phyloP scores from a whole-genome alignment of 2,113 vertebrate species.

The Dendrocopos noguchii region DNA sequence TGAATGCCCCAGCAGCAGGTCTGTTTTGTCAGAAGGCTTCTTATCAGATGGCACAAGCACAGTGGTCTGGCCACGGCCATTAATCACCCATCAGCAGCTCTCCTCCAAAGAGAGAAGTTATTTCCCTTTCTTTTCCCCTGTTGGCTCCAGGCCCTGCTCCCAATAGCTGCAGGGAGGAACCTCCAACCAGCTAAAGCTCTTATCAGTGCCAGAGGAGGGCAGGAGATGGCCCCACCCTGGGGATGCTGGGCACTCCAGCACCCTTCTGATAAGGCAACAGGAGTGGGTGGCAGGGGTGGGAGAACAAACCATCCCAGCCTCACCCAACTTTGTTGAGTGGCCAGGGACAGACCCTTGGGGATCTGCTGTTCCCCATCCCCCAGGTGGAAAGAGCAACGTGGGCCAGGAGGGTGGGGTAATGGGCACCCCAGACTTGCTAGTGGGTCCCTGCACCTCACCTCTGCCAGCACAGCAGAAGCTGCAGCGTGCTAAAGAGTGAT shows the following conservation, averaged over 20 bases:
- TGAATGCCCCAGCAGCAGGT: slow-evolving; percentile 64
- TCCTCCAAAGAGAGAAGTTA: background rate
- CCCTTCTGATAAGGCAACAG: background rate
- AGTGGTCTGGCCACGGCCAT: slow-evolving; percentile 15
- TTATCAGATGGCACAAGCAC: slow-evolving; percentile 67
- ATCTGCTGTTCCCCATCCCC: background rate
- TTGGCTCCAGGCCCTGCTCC: background rate
- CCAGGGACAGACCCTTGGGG: rapidly evolving
- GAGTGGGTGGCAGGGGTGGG: background rate
- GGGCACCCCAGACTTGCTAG: rapidly evolving
- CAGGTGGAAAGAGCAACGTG: rapidly evolving
- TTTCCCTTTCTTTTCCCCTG: background rate
- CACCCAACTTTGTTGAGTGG: background rate
- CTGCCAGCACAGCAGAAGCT: background rate
- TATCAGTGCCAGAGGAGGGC: background rate
- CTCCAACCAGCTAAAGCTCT: background rate
- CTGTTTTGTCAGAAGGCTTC: slow-evolving; percentile 64
- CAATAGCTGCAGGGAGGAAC: background rate
- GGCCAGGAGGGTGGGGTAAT: background rate
- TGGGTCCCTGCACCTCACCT: rapidly evolving
- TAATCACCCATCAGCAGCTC: slow-evolving; percentile 28
- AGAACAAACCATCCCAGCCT: background rate
- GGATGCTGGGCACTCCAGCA: background rate
- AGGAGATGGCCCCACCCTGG: background rate
- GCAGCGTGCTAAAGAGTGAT: background rate